Conservation (phyloP, 1,140 invertebrate genomes). For the Psix sp. region DNA sequence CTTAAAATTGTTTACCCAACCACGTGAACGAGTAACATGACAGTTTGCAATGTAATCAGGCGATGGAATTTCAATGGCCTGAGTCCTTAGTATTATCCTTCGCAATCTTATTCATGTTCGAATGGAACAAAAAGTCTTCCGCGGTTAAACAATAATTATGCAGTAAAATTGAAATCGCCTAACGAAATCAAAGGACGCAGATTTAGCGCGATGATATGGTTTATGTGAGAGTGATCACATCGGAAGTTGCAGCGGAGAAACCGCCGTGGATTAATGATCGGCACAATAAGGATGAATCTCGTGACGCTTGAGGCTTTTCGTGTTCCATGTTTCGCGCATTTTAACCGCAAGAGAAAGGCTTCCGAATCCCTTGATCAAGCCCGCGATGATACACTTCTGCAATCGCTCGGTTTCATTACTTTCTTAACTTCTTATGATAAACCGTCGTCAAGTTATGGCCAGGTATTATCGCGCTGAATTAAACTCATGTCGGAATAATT, state of each 20-base stretch:
- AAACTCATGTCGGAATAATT: conserved; percentile 19
- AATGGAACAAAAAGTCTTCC: conserved; percentile 21
- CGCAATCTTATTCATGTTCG: not conserved
- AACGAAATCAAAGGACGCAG: conserved; percentile 57
- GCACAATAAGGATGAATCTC: conserved; percentile 61
- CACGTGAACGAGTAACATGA: no score
- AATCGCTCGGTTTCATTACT: conserved; percentile 21
- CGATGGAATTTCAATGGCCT: no score
- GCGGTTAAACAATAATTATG: conserved; percentile 51
- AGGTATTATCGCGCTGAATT: conserved; percentile 15
- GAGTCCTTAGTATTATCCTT: no score
- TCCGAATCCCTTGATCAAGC: conserved; percentile 41
- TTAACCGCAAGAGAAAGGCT: conserved; percentile 49
- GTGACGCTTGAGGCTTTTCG: conserved; percentile 59
- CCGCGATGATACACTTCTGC: conserved; percentile 30
- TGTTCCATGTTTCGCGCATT: conserved; percentile 51
- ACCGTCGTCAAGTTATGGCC: conserved; percentile 9
- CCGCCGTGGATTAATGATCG: conserved; percentile 55
- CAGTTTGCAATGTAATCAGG: no score
- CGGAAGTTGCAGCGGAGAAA: conserved; percentile 57
- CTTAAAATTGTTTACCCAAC: no score
- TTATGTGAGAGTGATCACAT: conserved; percentile 56
- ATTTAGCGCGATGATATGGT: conserved; percentile 42
- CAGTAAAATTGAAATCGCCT: conserved; percentile 57
- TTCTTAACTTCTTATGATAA: conserved; percentile 19